These are phyloP conservation scores for Sternotherus odoratus DNA, from an alignment of 2,797 vertebrate species.

Conservation along the genomic window DNA sequence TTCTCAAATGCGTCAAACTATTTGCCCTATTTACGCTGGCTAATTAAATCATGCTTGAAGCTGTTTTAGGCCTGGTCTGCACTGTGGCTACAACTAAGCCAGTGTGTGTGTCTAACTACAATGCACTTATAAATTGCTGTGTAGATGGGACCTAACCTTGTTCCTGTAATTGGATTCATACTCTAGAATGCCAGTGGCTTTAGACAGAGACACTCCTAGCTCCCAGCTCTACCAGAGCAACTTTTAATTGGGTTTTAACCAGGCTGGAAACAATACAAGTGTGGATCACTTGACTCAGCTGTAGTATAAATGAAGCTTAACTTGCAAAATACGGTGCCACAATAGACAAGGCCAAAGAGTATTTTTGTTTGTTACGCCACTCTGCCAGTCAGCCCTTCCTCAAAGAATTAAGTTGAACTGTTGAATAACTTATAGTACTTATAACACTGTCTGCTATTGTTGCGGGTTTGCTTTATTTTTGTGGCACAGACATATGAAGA, in stretches of 20 bases:
- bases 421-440: neutral
- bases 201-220: neutral
- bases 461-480: constrained; percentile 43
- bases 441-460: constrained; percentile 8
- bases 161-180: constrained; percentile 27
- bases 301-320: neutral
- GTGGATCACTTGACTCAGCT: neutral
- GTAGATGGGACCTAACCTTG: neutral
- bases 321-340: neutral
- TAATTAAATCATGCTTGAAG: constrained; percentile 4
- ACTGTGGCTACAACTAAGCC: neutral
- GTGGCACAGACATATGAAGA: constrained; percentile 31
- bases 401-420: constrained; percentile 28
- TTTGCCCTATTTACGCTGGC: neutral
- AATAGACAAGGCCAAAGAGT: neutral
- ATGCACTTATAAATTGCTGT: neutral
- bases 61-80: neutral
- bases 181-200: neutral
- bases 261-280: neutral
- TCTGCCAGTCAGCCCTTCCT: neutral
- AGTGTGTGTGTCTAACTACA: neutral
- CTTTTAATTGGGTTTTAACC: constrained; percentile 12
- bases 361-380: neutral
- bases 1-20: neutral
- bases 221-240: neutral